These are phyloP conservation scores for Heterochromis multidens DNA, from an alignment of 2,113 vertebrate genomes.

Conservation along the genomic window DNA sequence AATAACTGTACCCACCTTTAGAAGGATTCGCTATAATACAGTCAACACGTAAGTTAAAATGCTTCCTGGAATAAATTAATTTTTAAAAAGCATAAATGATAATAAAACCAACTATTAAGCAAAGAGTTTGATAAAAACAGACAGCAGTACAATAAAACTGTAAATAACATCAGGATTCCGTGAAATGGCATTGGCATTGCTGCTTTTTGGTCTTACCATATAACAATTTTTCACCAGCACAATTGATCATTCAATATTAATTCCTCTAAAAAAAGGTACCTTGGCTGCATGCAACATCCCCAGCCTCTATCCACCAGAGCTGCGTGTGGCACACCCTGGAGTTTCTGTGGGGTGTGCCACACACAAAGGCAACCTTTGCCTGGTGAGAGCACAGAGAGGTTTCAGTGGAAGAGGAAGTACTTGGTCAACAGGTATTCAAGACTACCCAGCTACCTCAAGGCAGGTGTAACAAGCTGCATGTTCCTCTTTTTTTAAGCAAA, in stretches of 20 bases:
- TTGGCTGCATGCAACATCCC: neutral
- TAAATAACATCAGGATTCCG: fast-evolving
- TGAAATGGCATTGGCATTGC: fast-evolving
- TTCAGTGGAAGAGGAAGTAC: fast-evolving
- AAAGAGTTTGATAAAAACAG: neutral
- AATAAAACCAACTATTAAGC: neutral
- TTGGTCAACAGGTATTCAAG: neutral
- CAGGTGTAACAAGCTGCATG: fast-evolving
- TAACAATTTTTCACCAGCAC: neutral
- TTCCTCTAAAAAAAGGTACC: fast-evolving
- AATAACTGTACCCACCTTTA: neutral
- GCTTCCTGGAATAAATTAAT: neutral
- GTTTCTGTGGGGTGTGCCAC: neutral
- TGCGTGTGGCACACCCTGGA: too few relatives aligned
- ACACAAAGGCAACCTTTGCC: fast-evolving
- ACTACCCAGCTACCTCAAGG: too few relatives aligned
- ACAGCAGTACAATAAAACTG: neutral
- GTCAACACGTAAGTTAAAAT: neutral
- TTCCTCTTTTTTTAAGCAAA: neutral
- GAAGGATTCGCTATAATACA: neutral
- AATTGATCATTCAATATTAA: fast-evolving
- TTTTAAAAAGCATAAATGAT: neutral
- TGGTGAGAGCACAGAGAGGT: fast-evolving
- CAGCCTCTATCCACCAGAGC: neutral
- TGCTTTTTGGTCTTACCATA: neutral